Base-by-base conservation (phyloP, 64 coral and sea anemone genomes). In the Actinia equina region DNA sequence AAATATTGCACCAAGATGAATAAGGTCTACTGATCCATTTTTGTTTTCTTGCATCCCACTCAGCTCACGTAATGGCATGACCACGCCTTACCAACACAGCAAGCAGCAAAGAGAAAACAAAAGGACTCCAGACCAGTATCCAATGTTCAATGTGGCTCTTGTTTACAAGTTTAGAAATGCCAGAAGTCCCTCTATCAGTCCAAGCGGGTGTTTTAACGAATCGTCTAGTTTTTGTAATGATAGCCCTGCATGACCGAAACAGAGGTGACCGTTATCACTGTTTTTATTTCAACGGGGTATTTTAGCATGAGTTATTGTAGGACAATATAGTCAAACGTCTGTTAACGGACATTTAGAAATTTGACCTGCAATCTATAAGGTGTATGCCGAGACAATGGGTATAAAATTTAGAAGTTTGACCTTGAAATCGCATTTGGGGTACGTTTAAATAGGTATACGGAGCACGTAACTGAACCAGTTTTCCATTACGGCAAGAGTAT, bases 131-230 rank as follows among this genome's bases (percentile, higher is more conserved):
- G 80, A 82, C 52, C 19, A 52, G 18, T 49, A 52, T 18, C 43
- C 80, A 44, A 13, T 82, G 80, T 82, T 82, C 53, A 82, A 82
- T 20, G 53, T 57, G 80, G 80, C 80, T 57, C 80, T 82, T 51
- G 37, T 82, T 4, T 45, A 82, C 22, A 82, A 82, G 80, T 82
- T 82, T 26, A 82, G 80, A 82, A 82, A 82, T 23, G 80, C 80
- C 44, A 51, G 80, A 22, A 82, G 80, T 82, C 80, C 80, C 2
- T 25, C 45, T 22, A 3, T 16, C 18, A 82, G 80, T 16, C 80
- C 44, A 15, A 82, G 37, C 27, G 80, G 80, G 6, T 82, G 23
- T 57, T 82, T 82, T 49, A 49, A 57, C 23, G 80, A 82, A 19
- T 46, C 80, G 1, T 82, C 43, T 1, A 22, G 13, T 15, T 82